Base-by-base conservation (phyloP, 2,797 vertebrate genomes). In the Characodon lateralis region DNA sequence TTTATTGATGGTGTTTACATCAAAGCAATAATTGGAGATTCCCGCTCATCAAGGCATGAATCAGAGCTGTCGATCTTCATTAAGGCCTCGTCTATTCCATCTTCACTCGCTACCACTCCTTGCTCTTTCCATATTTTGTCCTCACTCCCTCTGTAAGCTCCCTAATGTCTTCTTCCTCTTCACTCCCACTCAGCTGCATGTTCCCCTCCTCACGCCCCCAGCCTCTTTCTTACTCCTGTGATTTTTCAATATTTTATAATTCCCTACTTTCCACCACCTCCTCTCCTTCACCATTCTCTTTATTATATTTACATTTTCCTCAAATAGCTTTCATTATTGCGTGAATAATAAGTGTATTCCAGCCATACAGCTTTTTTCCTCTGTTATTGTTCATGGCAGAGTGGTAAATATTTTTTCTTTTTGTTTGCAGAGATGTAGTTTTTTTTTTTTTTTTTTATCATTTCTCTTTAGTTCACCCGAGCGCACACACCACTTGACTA, bases 161-260 rank as follows among this genome's bases (percentile, higher is more conserved):
- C 90, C 81, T 85, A 87, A 87, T 90, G 82, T 87, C 85, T 80
- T 86, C 68, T 83, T 87, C 86, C 83, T 89, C 81, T 86, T 87
- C 85, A 65, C 88, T 87, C 86, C 85, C 90, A 89, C 87, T 93
- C 90, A 90, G 84, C 89, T 72, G 83, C 88, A 78, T 87, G 86
- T 90, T 91, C 88, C 80, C 83, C 81, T 83, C 82, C 74, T 41
- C 80, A 78, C 83, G 55, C 87, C 89, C 83, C 77, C 83, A 87
- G 85, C 88, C 84, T 83, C 86, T 85, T 79, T 78, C 79, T 85
- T 78, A 85, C 89, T 88, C 87, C 78, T 91, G 83, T 87, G 89
- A 88, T 91, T 93, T 90, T 91, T 93, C 85, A 93, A 91, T 92
- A 91, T 93, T 93, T 94, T 87, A 94, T 92, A 85, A 92, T 89